Conservation (phyloP, 2,113 vertebrate genomes). For the Engystomops pustulosus region DNA sequence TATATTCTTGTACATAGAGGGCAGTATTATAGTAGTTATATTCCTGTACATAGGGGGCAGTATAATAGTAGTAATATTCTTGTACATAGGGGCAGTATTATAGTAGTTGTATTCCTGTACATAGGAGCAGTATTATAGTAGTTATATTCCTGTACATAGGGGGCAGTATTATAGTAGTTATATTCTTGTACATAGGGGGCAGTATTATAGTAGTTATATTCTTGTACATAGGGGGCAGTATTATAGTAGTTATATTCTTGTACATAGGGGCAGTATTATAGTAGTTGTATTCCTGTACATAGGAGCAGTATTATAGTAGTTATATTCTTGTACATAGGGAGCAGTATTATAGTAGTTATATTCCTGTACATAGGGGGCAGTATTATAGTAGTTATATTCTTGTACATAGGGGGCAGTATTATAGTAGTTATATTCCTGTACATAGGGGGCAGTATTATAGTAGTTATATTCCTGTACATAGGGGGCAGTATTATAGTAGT, state of each 20-base stretch:
- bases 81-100: slow-evolving; percentile 6
- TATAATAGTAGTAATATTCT: background rate
- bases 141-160: slow-evolving; percentile 14
- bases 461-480: background rate
- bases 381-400: background rate
- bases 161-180: background rate
- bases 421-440: background rate
- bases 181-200: background rate
- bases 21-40: background rate
- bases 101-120: slow-evolving; percentile 5
- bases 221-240: background rate
- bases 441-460: background rate
- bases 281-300: no score
- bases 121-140: slow-evolving; percentile 16
- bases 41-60: background rate
- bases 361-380: background rate
- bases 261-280: background rate
- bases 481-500: background rate
- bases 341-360: background rate
- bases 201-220: slow-evolving; percentile 11
- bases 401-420: background rate
- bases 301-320: background rate
- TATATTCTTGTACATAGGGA: background rate
- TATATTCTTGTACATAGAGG: background rate
- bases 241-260: slow-evolving; percentile 16